Conservation (phyloP, 2,888 invertebrate genomes). For the Halictus ligatus region DNA sequence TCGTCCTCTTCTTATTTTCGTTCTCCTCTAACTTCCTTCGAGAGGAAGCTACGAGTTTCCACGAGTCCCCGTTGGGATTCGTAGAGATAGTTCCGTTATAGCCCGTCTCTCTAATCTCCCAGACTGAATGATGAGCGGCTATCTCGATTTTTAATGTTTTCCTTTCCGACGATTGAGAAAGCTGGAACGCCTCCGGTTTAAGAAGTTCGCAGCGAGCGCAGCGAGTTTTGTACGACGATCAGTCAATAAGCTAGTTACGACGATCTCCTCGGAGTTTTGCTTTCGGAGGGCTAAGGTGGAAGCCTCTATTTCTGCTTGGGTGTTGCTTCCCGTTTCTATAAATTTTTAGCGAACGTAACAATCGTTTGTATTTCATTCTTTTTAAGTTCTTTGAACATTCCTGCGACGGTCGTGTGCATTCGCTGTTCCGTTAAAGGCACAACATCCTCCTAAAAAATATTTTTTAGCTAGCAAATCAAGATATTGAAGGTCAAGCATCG, state of each 20-base stretch:
- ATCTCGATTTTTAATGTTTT: slow-evolving; percentile 10
- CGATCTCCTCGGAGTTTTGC: too few species aligned
- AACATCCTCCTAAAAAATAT: neutral
- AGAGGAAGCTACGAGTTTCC: slow-evolving; percentile 8
- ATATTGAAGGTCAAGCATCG: too few species aligned
- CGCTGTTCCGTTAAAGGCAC: neutral
- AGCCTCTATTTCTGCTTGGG: neutral
- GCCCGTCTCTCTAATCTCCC: neutral
- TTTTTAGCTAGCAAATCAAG: neutral
- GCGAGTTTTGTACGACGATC: neutral
- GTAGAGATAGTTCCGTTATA: slow-evolving; percentile 12
- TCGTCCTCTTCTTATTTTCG: neutral
- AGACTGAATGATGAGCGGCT: neutral
- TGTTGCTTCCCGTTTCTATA: neutral
- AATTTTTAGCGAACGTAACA: neutral
- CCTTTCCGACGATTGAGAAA: slow-evolving; percentile 22
- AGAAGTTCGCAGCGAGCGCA: neutral
- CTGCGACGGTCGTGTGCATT: too few species aligned
- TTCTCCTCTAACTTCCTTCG: neutral
- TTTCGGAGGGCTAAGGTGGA: neutral
- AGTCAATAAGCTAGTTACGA: neutral
- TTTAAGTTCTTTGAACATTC: neutral
- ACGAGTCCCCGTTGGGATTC: slow-evolving; percentile 4
- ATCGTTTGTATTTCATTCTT: neutral
- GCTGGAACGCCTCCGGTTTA: neutral